Evolutionary conservation across 2,797 vertebrate species (phyloP).

Genomic region (Microctenopoma steveboyesi): DNA sequence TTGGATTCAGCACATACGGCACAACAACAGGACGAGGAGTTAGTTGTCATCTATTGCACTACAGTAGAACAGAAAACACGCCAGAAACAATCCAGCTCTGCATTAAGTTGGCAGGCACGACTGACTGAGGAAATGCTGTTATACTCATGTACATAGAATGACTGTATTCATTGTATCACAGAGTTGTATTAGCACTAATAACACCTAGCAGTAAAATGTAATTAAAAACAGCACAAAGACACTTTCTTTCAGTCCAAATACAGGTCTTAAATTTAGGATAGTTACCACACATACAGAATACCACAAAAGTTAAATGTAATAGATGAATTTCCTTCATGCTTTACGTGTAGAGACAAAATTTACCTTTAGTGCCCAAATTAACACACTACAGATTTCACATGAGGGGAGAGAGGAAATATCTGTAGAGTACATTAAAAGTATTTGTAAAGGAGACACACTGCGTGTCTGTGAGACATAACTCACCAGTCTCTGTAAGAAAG

Average conservation of each 20-base stretch:
- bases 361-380: neutral
- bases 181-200: neutral
- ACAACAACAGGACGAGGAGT: neutral
- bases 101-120: neutral
- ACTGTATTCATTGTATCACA: neutral
- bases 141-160: neutral
- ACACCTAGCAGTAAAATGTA: neutral
- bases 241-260: neutral
- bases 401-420: neutral
- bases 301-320: neutral
- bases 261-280: neutral
- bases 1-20: no score
- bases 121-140: neutral
- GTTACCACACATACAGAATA: neutral
- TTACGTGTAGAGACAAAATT: neutral
- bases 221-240: neutral
- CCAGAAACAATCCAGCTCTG: neutral
- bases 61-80: neutral
- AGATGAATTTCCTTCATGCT: neutral
- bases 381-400: neutral
- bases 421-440: neutral
- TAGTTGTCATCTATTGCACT: neutral
- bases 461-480: slow-evolving; percentile 36
- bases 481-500: slow-evolving; percentile 40
- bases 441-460: neutral